Conservation (phyloP, 2,888 invertebrate species). For the Ryuthela nishihirai region DNA sequence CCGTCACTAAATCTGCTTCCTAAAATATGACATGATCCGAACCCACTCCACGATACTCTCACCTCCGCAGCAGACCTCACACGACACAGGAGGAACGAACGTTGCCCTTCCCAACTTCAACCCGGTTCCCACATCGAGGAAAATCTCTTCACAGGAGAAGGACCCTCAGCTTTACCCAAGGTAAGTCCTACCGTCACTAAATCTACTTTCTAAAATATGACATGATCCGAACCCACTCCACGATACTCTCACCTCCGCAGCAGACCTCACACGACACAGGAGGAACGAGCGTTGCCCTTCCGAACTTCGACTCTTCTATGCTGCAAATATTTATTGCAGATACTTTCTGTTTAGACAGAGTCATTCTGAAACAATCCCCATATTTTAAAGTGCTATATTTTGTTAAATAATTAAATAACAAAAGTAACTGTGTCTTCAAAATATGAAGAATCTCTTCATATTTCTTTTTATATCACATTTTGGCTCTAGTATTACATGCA, state of each 20-base stretch:
- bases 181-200: too few species aligned
- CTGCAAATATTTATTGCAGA: too few species aligned
- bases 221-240: slow-evolving; percentile 52
- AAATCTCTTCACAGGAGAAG: slow-evolving; percentile 56
- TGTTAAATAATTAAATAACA: too few species aligned
- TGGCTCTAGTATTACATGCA: too few species aligned
- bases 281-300: slow-evolving; percentile 35
- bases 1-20: too few species aligned
- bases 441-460: too few species aligned
- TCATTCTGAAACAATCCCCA: too few species aligned
- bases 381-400: too few species aligned
- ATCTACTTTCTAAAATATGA: not conserved
- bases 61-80: slow-evolving; percentile 48
- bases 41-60: slow-evolving; percentile 56
- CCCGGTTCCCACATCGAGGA: slow-evolving; percentile 55
- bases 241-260: slow-evolving; percentile 53
- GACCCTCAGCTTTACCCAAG: slow-evolving; percentile 55
- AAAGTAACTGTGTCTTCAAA: too few species aligned
- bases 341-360: too few species aligned
- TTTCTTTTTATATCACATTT: too few species aligned
- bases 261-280: slow-evolving; percentile 41
- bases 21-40: too few species aligned
- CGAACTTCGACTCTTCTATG: slow-evolving; percentile 47
- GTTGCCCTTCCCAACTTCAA: slow-evolving; percentile 44
- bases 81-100: slow-evolving; percentile 14